Percentiles rank a stretch among this genome's conserved stretches.
phyloP scores from a whole-genome alignment of 2,888 invertebrate genomes.

The Chalcosyrphus nemorum region DNA sequence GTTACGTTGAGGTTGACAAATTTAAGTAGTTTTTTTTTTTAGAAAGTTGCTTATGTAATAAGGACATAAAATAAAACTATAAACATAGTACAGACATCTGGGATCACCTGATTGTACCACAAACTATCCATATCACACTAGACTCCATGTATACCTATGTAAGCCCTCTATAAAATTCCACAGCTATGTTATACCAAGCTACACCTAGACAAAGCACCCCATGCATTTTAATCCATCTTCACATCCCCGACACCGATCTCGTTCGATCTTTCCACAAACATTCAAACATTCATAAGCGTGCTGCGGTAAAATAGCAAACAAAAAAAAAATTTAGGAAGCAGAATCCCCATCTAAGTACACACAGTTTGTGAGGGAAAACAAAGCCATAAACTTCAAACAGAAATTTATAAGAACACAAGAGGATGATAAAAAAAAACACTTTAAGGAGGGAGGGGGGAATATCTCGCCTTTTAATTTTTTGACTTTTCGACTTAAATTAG shows the following conservation, averaged over 20 bases:
- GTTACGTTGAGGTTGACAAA: too few species aligned
- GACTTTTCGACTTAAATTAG: slow-evolving; percentile 48
- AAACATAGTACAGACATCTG: too few species aligned
- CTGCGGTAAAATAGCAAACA: neutral
- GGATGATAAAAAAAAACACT: neutral
- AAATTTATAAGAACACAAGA: neutral
- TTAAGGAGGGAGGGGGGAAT: neutral
- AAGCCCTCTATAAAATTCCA: too few species aligned
- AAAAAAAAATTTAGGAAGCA: neutral
- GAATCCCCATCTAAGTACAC: slow-evolving; percentile 13
- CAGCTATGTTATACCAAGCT: too few species aligned
- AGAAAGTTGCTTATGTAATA: too few species aligned
- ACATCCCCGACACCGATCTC: neutral
- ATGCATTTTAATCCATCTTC: neutral
- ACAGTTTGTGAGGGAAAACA: slow-evolving; percentile 27
- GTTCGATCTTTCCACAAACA: neutral
- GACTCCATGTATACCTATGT: too few species aligned
- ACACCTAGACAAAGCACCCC: too few species aligned
- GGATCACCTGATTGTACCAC: too few species aligned
- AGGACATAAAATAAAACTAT: too few species aligned
- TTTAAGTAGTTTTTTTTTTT: too few species aligned
- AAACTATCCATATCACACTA: too few species aligned
- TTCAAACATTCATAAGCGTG: neutral
- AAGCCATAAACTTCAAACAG: slow-evolving; percentile 50
- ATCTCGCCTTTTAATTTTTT: slow-evolving; percentile 36